Conservation (phyloP, 2,113 vertebrate species). For the Pterocles burchelli region DNA sequence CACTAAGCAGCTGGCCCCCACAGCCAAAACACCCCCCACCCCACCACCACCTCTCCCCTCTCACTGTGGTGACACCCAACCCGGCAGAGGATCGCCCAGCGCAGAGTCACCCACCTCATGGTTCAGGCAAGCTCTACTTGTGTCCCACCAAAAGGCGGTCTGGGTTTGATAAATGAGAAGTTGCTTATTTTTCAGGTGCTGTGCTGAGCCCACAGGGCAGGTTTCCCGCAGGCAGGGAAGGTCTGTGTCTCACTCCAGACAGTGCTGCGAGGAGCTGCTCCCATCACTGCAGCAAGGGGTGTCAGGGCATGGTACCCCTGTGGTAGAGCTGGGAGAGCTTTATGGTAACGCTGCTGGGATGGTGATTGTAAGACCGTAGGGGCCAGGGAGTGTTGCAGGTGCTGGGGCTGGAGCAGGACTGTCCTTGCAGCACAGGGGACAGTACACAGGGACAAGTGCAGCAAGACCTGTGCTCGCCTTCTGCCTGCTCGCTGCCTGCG, state of each 20-base stretch:
- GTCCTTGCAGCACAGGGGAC: background rate
- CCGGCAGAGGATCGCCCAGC: background rate
- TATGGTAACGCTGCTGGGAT: too few species aligned
- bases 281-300: too few species aligned
- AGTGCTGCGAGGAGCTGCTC: background rate
- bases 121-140: background rate
- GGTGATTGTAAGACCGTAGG: background rate
- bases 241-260: background rate
- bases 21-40: background rate
- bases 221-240: background rate
- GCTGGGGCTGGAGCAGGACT: background rate
- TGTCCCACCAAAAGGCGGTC: background rate
- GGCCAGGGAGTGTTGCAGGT: background rate
- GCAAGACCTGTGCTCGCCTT: background rate
- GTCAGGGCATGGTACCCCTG: background rate
- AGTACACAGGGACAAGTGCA: background rate
- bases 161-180: background rate
- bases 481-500: accelerated
- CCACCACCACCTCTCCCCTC: background rate
- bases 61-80: background rate
- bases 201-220: background rate
- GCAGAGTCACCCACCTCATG: background rate
- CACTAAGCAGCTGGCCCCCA: accelerated
- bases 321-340: background rate
- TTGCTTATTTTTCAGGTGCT: background rate